phyloP scores from a whole-genome alignment of 2,888 invertebrate species.

The Machimus atricapillus region DNA sequence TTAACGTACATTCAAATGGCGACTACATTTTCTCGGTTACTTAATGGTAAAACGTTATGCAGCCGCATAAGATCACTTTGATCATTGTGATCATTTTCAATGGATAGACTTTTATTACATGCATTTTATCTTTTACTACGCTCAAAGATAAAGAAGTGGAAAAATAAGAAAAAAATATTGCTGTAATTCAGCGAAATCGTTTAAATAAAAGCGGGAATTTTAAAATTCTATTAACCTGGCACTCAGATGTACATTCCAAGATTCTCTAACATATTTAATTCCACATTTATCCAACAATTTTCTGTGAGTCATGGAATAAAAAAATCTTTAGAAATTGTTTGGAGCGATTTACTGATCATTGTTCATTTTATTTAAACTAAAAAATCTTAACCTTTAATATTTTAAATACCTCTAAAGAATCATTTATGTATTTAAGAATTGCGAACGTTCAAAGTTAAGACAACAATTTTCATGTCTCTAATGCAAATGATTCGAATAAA shows the following conservation, averaged over 20 bases:
- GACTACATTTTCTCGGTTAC: constrained; percentile 7
- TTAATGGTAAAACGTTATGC: background rate
- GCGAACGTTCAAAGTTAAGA: background rate
- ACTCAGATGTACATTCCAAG: background rate
- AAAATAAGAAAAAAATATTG: background rate
- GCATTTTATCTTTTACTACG: background rate
- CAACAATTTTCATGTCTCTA: no score
- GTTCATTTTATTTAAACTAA: no score
- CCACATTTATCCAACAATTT: no score
- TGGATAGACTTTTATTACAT: background rate
- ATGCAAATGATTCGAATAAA: no score
- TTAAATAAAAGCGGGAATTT: background rate
- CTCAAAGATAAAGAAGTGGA: background rate
- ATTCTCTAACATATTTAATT: no score
- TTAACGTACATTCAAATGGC: constrained; percentile 8
- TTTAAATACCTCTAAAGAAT: background rate
- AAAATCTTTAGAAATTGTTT: background rate
- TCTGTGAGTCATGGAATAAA: no score
- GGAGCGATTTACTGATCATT: background rate
- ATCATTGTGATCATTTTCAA: background rate
- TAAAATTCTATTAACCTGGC: background rate
- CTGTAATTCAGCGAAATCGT: background rate
- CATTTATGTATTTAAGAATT: background rate
- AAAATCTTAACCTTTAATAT: background rate
- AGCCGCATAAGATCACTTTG: background rate